Percentiles rank a stretch among this genome's conserved stretches.
phyloP scores from a whole-genome alignment of 2,113 vertebrate species.

The Limanda limanda region DNA sequence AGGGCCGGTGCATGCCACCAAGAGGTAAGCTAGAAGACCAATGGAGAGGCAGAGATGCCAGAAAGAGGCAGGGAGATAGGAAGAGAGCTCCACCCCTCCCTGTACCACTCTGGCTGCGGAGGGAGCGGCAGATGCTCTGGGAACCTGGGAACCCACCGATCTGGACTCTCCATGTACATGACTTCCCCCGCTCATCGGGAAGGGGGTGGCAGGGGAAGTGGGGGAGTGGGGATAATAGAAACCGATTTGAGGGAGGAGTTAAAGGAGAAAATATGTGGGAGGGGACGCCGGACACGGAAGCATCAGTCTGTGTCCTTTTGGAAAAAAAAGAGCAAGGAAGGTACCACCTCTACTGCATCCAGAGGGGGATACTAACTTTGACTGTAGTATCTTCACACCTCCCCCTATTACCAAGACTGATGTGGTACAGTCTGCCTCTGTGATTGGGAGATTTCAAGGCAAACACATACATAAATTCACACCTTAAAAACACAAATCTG shows the following conservation, averaged over 20 bases:
- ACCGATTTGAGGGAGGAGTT: slow-evolving; percentile 32
- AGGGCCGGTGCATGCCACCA: slow-evolving; percentile 44
- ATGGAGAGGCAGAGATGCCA: slow-evolving; percentile 37
- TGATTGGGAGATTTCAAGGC: slow-evolving; percentile 34
- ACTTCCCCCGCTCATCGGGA: slow-evolving; percentile 28
- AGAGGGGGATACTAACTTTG: slow-evolving; percentile 28
- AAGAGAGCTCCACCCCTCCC: slow-evolving; percentile 44
- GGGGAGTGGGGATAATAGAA: slow-evolving; percentile 32
- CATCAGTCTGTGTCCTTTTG: slow-evolving; percentile 37
- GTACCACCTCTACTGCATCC: slow-evolving; percentile 41
- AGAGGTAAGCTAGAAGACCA: slow-evolving; percentile 64
- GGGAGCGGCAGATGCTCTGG: slow-evolving; percentile 46
- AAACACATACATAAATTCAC: slow-evolving; percentile 22
- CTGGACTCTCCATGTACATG: slow-evolving; percentile 12
- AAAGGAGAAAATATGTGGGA: slow-evolving; percentile 19
- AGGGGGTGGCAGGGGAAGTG: neutral
- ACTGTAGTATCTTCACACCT: neutral
- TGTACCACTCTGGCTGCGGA: slow-evolving; percentile 35
- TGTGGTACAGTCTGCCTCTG: slow-evolving; percentile 60
- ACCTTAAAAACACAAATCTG: neutral
- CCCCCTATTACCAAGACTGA: slow-evolving; percentile 6
- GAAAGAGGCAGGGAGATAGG: slow-evolving; percentile 37
- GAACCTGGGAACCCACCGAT: slow-evolving; percentile 45
- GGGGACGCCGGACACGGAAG: slow-evolving; percentile 43
- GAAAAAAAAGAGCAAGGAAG: slow-evolving; percentile 43